These are phyloP conservation scores for Pteropus rufus DNA, from an alignment of 2,797 vertebrate species.

Conservation along the genomic window DNA sequence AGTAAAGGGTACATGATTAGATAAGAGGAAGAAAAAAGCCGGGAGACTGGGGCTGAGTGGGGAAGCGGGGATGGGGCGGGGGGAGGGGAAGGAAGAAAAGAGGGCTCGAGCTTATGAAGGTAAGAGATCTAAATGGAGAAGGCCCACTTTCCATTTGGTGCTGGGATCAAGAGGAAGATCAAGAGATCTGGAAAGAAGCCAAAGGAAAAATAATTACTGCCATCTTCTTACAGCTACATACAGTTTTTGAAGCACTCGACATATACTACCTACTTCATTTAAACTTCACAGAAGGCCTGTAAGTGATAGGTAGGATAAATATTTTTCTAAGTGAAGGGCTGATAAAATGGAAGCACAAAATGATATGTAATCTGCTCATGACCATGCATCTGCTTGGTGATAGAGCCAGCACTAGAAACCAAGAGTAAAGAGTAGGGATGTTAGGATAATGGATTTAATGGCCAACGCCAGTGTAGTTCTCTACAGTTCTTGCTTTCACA, in stretches of 20 bases:
- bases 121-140: not conserved
- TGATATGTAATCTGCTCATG: not conserved
- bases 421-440: not conserved
- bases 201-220: not conserved
- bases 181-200: conserved; percentile 28
- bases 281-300: not conserved
- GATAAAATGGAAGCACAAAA: not conserved
- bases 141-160: not conserved
- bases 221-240: not conserved
- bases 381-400: not conserved
- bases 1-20: not conserved
- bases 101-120: not conserved
- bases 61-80: too few species aligned
- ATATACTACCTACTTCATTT: not conserved
- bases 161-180: conserved; percentile 1
- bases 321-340: not conserved
- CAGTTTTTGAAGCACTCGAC: not conserved
- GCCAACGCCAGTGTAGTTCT: not conserved
- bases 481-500: not conserved
- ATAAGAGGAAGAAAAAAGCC: conserved; percentile 4
- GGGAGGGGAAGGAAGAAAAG: not conserved
- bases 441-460: not conserved
- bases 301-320: not conserved
- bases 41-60: too few species aligned
- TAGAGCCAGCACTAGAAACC: not conserved